These are phyloP conservation scores for Mesorhabditis sp. DNA, from an alignment of 2,888 invertebrate species.

Conservation along the genomic window DNA sequence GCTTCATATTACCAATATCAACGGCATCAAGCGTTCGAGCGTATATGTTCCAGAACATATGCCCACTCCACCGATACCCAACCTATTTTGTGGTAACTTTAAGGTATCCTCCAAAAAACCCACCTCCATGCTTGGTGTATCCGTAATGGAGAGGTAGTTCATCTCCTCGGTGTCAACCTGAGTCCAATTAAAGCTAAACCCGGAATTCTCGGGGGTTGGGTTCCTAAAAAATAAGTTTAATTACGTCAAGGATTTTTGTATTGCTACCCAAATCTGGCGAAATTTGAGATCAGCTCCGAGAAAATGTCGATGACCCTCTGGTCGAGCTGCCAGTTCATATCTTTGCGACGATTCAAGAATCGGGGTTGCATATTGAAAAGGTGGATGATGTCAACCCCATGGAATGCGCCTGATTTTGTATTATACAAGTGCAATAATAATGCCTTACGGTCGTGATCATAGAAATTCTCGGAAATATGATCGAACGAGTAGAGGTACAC, in stretches of 20 bases:
- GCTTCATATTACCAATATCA: slow-evolving; percentile 55
- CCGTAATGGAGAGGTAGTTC: slow-evolving; percentile 55
- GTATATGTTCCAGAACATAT: slow-evolving; percentile 58
- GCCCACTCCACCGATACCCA: slow-evolving; percentile 54
- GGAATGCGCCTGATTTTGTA: slow-evolving; percentile 51
- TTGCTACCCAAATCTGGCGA: slow-evolving; percentile 48
- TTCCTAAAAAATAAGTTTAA: slow-evolving; percentile 29
- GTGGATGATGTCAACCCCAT: slow-evolving; percentile 56
- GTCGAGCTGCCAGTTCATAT: slow-evolving; percentile 58
- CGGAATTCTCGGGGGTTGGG: slow-evolving; percentile 53
- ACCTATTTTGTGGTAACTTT: slow-evolving; percentile 17
- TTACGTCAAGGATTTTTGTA: background rate
- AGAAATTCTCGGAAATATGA: slow-evolving; percentile 57
- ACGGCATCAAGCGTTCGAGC: slow-evolving; percentile 53
- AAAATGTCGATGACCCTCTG: slow-evolving; percentile 57
- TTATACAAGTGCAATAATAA: slow-evolving; percentile 8
- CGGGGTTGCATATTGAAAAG: slow-evolving; percentile 56
- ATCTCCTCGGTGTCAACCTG: slow-evolving; percentile 36
- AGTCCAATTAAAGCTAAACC: slow-evolving; percentile 57
- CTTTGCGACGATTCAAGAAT: slow-evolving; percentile 50
- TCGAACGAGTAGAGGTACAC: slow-evolving; percentile 58
- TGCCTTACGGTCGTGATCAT: slow-evolving; percentile 48
- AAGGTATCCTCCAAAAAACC: slow-evolving; percentile 16
- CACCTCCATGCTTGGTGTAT: slow-evolving; percentile 53
- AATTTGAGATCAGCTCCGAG: slow-evolving; percentile 55